Percentiles rank a stretch among this genome's conserved stretches.
These are phyloP conservation scores for Thunnus albacares DNA, from an alignment of 2,797 vertebrate genomes.

Conservation along the genomic window DNA sequence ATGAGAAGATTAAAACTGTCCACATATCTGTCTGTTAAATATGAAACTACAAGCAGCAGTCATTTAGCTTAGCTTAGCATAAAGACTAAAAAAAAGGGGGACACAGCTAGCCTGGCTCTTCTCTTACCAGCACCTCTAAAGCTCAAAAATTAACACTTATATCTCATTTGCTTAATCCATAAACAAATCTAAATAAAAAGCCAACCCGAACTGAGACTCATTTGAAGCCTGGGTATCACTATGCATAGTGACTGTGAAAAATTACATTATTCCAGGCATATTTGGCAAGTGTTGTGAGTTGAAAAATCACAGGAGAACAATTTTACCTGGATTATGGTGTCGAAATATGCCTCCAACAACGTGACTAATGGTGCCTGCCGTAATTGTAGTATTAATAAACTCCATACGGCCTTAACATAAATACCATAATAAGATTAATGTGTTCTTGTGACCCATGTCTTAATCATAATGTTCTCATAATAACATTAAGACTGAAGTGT, in stretches of 20 bases:
- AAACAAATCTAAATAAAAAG: no score
- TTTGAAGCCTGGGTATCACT: constrained; percentile 7
- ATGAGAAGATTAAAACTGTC: not conserved
- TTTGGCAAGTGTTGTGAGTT: constrained; percentile 6
- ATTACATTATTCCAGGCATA: not conserved
- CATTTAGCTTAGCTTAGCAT: constrained; percentile 2
- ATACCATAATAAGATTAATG: constrained; percentile 54
- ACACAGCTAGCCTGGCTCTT: not conserved
- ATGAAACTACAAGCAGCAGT: not conserved
- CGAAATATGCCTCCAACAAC: constrained; percentile 32
- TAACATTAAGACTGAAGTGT: constrained; percentile 42
- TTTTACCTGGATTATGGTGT: constrained; percentile 36
- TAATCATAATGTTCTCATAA: constrained; percentile 54
- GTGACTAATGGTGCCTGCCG: constrained; percentile 32
- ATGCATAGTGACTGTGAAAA: constrained; percentile 5
- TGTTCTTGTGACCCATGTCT: constrained; percentile 44
- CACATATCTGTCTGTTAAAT: not conserved
- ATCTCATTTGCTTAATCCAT: no score
- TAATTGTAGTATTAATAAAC: constrained; percentile 45
- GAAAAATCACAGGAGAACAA: constrained; percentile 17
- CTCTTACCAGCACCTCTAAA: not conserved
- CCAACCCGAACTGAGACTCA: not conserved
- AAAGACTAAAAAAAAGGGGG: not conserved
- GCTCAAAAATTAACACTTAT: not conserved
- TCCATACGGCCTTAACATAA: constrained; percentile 48